Evolutionary conservation across 37 sponge, comb jelly and placozoan genomes (phyloP).

Genomic region (Spongilla lacustris): DNA sequence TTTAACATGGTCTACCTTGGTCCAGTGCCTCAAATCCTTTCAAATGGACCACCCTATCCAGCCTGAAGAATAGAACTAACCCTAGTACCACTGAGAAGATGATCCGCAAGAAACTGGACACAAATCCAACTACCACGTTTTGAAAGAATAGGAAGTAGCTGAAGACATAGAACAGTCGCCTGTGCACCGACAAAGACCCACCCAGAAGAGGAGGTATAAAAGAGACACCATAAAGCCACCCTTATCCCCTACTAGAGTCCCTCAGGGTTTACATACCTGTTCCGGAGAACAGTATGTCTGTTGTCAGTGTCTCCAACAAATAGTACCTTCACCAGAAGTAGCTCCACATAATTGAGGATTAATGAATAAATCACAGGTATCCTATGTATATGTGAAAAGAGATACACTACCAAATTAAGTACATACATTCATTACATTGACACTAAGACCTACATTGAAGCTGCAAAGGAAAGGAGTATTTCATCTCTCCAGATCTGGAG

Average conservation of each 20-base stretch:
- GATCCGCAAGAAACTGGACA: constrained; percentile 28
- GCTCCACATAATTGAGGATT: constrained; percentile 4
- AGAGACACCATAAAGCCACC: no score
- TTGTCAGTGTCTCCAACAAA: constrained; percentile 15
- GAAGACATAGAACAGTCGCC: constrained; percentile 35
- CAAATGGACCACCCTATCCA: constrained; percentile 46
- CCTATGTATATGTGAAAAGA: background rate
- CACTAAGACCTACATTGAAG: background rate
- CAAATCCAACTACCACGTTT: constrained; percentile 38
- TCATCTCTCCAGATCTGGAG: background rate
- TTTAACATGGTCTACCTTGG: constrained; percentile 12
- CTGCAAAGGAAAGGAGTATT: background rate
- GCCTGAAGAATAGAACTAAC: constrained; percentile 25
- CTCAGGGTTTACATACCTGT: background rate
- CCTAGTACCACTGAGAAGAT: constrained; percentile 27
- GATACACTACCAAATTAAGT: no score
- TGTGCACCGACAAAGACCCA: no score
- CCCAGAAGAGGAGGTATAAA: background rate
- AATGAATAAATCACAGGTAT: background rate
- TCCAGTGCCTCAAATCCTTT: constrained; percentile 46
- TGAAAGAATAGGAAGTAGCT: constrained; percentile 23
- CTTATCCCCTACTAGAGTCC: no score
- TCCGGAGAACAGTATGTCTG: constrained; percentile 1
- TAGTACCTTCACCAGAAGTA: background rate
- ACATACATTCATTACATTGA: background rate